Evolutionary conservation across 2,888 invertebrate species (phyloP).

Genomic region (Polyommatus icarus): DNA sequence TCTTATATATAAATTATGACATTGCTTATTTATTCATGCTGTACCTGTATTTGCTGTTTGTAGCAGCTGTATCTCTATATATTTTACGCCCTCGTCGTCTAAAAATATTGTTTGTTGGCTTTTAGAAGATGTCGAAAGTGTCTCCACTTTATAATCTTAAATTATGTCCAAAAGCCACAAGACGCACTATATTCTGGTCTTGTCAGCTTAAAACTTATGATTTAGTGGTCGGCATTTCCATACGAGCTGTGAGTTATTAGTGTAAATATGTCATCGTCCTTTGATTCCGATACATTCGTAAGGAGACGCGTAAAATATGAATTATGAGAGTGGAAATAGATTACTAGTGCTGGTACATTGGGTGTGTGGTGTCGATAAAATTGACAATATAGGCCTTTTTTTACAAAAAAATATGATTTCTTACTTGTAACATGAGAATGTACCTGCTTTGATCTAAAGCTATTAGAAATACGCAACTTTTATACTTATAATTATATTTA

Average conservation of each 20-base stretch:
- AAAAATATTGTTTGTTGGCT: not conserved
- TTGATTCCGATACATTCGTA: conserved; percentile 63
- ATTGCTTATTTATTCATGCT: not conserved
- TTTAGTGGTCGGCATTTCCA: conserved; percentile 38
- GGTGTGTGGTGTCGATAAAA: conserved; percentile 24
- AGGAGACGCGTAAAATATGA: conserved; percentile 50
- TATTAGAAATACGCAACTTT: too few species aligned
- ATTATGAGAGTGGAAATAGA: conserved; percentile 55
- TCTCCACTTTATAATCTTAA: conserved; percentile 9
- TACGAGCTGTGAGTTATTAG: conserved; percentile 54
- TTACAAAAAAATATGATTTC: not conserved
- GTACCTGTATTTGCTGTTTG: not conserved
- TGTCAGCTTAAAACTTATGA: conserved; percentile 36
- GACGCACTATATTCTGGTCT: conserved; percentile 13
- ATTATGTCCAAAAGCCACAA: conserved; percentile 3
- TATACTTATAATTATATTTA: too few species aligned
- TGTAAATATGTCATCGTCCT: conserved; percentile 66
- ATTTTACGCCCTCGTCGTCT: not conserved
- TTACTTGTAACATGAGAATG: too few species aligned
- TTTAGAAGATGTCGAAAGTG: not conserved
- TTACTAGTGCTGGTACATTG: conserved; percentile 32
- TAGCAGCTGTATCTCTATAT: not conserved
- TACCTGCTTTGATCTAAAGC: too few species aligned
- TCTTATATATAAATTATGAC: not conserved
- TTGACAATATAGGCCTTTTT: not conserved